phyloP scores from a whole-genome alignment of 2,797 vertebrate genomes.

The Betta splendens region DNA sequence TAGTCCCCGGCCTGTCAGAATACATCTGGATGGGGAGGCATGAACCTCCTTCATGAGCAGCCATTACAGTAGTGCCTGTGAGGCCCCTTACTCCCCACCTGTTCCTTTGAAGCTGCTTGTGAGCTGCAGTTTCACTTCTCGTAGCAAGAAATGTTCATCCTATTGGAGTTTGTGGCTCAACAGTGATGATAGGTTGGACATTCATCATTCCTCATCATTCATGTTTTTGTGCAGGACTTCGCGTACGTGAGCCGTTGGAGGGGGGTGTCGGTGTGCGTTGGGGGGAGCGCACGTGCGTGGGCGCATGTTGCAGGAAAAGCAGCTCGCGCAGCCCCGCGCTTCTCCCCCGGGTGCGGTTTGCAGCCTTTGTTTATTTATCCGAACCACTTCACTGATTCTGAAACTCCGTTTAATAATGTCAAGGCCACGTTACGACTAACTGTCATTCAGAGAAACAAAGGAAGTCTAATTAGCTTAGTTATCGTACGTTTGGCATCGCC shows the following conservation, averaged over 20 bases:
- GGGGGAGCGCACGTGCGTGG: slow-evolving; percentile 33
- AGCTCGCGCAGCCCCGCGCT: too few relatives aligned
- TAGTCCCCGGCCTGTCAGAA: slow-evolving; percentile 8
- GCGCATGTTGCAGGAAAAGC: too few relatives aligned
- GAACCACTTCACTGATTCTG: slow-evolving; percentile 46
- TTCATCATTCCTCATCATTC: slow-evolving; percentile 40
- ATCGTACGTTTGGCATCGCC: neutral
- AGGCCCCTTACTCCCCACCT: slow-evolving; percentile 7
- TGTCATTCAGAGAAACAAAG: neutral
- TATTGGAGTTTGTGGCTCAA: slow-evolving; percentile 44
- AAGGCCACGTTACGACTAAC: slow-evolving; percentile 6
- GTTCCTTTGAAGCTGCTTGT: neutral
- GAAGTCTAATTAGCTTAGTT: neutral
- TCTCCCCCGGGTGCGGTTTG: slow-evolving; percentile 43
- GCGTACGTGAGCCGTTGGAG: slow-evolving; percentile 35
- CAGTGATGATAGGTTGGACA: slow-evolving; percentile 45
- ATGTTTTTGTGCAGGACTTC: slow-evolving; percentile 12
- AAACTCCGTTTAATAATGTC: slow-evolving; percentile 37
- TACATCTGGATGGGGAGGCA: slow-evolving; percentile 8
- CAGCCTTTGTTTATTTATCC: slow-evolving; percentile 37
- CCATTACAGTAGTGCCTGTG: slow-evolving; percentile 16
- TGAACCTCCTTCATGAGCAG: slow-evolving; percentile 14
- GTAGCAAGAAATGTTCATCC: slow-evolving; percentile 51
- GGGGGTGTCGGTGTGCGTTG: slow-evolving; percentile 43
- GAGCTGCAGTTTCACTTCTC: slow-evolving; percentile 40